Evolutionary conservation across 2,888 invertebrate species (phyloP), one percentile per base, ranked within the genome.

Genomic region (Pilophorus perplexus): DNA sequence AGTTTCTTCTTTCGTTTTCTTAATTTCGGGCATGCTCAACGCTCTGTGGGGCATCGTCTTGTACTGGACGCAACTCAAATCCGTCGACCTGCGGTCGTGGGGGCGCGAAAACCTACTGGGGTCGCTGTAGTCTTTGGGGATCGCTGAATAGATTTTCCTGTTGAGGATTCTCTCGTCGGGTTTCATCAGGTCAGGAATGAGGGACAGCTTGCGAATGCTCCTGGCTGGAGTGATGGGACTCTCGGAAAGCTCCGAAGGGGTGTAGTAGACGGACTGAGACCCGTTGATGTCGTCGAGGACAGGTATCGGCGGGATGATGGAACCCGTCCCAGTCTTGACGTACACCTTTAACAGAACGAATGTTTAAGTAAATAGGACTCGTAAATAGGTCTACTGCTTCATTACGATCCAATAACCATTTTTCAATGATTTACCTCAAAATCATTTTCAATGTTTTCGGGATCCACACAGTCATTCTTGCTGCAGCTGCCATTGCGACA

Each of bases 401-500:
- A n/a, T n/a, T n/a, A n/a, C n/a, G n/a, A n/a, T n/a, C n/a, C n/a
- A n/a, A n/a, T n/a, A n/a, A n/a, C n/a, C n/a, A n/a, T n/a, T n/a
- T n/a, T n/a, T n/a, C n/a, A n/a, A n/a, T n/a, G n/a, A n/a, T n/a
- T n/a, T n/a, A 83, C 81, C 72, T 83, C 83, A 46, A 83, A 79
- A 68, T 74, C 28, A 66, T 75, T 70, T 74, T 87, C 87, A 28
- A 64, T 48, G 48, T 55, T 48, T 60, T 79, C 79, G 2, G 83
- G 81, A 72, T 89, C 85, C 73, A 84, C 81, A 3, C 89, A 89
- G 75, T 91, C 91, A 71, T 88, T 86, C 27, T 84, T 80, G 3
- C 85, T 88, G 78, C 87, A 90, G 14, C 86, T 87, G 2, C 90
- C 89, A 72, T 89, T 90, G 37, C 93, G 87, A 76, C 96, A 96